Conservation (phyloP, 2,797 vertebrate species). For the Dendrocincla fuliginosa region DNA sequence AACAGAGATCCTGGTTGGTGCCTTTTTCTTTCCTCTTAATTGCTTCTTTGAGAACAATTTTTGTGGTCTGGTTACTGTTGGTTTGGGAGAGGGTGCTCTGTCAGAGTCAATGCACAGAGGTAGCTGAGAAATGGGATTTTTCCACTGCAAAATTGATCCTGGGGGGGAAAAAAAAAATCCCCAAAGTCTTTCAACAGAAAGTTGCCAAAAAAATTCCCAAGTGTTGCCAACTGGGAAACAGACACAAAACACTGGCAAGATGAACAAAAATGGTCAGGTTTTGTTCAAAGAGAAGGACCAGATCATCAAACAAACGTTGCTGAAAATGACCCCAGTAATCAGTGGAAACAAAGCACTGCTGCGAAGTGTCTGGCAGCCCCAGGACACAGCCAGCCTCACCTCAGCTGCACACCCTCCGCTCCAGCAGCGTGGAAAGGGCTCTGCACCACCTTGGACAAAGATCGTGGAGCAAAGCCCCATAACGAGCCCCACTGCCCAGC, state of each 20-base stretch:
- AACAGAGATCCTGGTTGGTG: background rate
- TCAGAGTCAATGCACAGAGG: slow-evolving; percentile 16
- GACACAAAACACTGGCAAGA: slow-evolving; percentile 14
- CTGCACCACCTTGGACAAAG: background rate
- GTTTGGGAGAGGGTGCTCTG: slow-evolving; percentile 48
- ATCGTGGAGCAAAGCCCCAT: background rate
- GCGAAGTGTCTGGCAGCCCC: background rate
- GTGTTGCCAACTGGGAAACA: slow-evolving; percentile 8
- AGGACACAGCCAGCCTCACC: background rate
- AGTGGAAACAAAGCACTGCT: background rate
- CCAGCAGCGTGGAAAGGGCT: background rate
- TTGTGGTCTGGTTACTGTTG: slow-evolving; percentile 55
- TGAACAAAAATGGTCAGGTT: slow-evolving; percentile 32
- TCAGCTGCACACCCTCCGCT: background rate
- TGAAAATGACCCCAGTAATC: background rate
- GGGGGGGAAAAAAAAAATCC: background rate
- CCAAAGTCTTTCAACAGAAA: slow-evolving; percentile 32
- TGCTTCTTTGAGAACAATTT: slow-evolving; percentile 36
- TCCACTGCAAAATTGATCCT: slow-evolving; percentile 41
- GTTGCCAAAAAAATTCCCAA: background rate
- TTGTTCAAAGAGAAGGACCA: background rate
- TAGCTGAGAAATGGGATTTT: slow-evolving; percentile 55
- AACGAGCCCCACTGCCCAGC: background rate
- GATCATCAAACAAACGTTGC: background rate
- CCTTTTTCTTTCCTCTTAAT: slow-evolving; percentile 39